phyloP scores from a whole-genome alignment of 2,797 vertebrate species.

The Myiotriccus ornatus region DNA sequence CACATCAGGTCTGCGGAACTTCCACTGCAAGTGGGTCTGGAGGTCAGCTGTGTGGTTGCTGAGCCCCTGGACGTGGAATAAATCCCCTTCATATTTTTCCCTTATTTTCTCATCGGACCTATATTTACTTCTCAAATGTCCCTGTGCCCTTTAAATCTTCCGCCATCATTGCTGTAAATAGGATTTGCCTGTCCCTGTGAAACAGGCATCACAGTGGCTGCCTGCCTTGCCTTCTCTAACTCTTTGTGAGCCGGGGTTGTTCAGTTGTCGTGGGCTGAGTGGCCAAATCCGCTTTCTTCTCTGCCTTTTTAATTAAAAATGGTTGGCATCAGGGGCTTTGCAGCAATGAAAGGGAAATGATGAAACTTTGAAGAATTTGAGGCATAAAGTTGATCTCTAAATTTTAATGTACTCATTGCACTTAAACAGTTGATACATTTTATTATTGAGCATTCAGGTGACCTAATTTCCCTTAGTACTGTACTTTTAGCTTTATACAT shows the following conservation, averaged over 20 bases:
- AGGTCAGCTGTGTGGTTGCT: background rate
- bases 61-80: background rate
- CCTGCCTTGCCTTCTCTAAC: background rate
- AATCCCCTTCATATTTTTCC: background rate
- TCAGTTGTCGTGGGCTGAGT: background rate
- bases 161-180: background rate
- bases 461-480: conserved; percentile 78
- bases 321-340: conserved; percentile 28
- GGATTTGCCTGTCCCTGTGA: background rate
- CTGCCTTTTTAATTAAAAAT: conserved; percentile 56
- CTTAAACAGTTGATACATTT: conserved; percentile 71
- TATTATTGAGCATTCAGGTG: conserved; percentile 75
- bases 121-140: background rate
- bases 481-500: conserved; percentile 81
- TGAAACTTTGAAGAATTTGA: conserved; percentile 49
- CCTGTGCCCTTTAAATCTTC: background rate
- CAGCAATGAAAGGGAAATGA: conserved; percentile 34
- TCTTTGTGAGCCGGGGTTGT: background rate
- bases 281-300: background rate
- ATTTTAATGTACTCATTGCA: conserved; percentile 61
- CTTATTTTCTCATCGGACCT: background rate
- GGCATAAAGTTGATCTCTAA: conserved; percentile 44
- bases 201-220: background rate
- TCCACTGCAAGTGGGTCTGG: background rate
- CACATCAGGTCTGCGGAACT: conserved; percentile 33